Evolutionary conservation across 2,888 invertebrate genomes (phyloP).

Genomic region (Antitype chi): DNA sequence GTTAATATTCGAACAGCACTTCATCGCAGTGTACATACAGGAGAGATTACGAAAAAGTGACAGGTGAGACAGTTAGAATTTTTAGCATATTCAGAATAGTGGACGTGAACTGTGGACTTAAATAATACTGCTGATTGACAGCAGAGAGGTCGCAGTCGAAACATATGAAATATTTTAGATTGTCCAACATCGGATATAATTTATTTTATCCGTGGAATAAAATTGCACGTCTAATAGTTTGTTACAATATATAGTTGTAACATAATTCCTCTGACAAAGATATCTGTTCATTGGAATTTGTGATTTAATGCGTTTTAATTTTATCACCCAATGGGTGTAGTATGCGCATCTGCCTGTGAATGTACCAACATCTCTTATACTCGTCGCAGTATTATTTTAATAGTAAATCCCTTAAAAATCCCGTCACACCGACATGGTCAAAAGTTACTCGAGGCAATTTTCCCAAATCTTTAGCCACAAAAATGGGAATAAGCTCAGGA

Average conservation of each 20-base stretch:
- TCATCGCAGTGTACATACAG: constrained; percentile 94
- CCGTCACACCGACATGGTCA: background rate
- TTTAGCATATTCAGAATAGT: background rate
- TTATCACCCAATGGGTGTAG: background rate
- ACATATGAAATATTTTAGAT: background rate
- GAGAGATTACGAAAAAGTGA: constrained; percentile 84
- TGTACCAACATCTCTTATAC: too few relatives aligned
- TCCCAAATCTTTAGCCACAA: background rate
- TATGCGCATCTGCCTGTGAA: too few relatives aligned
- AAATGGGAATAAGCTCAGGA: background rate
- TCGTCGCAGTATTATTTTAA: too few relatives aligned
- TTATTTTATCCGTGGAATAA: background rate
- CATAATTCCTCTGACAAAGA: background rate
- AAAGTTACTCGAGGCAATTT: background rate
- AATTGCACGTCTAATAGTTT: background rate
- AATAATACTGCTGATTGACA: background rate
- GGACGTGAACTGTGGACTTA: background rate
- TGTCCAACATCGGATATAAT: background rate
- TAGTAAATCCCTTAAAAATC: background rate
- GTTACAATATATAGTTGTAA: background rate
- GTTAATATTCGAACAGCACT: constrained; percentile 96
- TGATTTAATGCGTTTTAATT: background rate
- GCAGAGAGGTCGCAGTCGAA: background rate
- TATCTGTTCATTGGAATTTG: background rate
- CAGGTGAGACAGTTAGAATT: constrained; percentile 69